These are phyloP conservation scores for Phaedon cochleariae DNA, from an alignment of 2,888 invertebrate genomes.

Conservation along the genomic window DNA sequence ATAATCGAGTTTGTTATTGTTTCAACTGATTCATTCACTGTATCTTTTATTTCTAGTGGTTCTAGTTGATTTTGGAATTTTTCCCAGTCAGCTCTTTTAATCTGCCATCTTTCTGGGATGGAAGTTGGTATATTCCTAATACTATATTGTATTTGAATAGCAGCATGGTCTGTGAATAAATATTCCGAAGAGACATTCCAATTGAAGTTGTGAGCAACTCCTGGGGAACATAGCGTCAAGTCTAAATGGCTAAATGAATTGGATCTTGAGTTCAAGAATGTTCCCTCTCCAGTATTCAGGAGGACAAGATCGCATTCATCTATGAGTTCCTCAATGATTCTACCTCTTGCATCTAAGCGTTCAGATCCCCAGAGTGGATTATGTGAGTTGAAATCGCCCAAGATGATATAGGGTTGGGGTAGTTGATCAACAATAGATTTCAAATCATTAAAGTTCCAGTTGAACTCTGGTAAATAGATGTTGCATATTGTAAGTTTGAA, in stretches of 20 bases:
- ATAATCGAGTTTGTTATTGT: neutral
- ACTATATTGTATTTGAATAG: constrained; percentile 1
- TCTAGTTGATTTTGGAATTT: neutral
- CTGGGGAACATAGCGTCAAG: neutral
- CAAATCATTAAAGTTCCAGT: neutral
- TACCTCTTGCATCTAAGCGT: neutral
- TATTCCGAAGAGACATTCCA: neutral
- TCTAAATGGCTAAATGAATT: neutral
- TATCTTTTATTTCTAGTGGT: neutral
- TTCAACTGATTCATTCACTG: neutral
- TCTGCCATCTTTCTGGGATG: neutral
- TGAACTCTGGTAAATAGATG: constrained; percentile 5
- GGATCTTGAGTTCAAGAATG: neutral
- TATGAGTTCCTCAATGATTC: neutral
- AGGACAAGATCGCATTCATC: neutral
- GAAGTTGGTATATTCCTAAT: neutral
- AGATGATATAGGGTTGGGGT: constrained; percentile 1
- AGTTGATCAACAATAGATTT: neutral
- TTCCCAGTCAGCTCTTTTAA: constrained; percentile 2
- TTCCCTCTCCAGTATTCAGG: neutral
- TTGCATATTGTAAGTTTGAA: no score
- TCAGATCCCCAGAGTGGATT: neutral
- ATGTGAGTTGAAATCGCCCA: neutral
- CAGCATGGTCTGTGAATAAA: constrained; percentile 7
- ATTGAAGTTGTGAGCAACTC: neutral